A percentile compares a stretch with the other conserved stretches of the same genome.
phyloP scores from a whole-genome alignment of 2,888 invertebrate species.

The Chrysolina americana region DNA sequence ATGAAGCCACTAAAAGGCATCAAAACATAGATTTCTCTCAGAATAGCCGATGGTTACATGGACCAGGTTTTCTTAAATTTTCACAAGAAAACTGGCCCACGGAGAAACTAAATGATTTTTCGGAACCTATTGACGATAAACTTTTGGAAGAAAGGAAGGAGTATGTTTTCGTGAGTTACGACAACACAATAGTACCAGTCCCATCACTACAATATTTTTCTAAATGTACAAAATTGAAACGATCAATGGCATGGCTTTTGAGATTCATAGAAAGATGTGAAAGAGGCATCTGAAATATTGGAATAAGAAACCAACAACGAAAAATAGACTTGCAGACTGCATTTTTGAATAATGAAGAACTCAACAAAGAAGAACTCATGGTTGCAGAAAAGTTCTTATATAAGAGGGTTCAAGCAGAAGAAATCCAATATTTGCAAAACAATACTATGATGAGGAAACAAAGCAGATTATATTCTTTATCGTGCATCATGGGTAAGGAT shows the following conservation, averaged over 20 bases:
- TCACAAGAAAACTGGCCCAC: slow-evolving; percentile 12
- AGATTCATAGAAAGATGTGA: background rate
- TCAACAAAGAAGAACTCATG: no score
- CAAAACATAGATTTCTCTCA: background rate
- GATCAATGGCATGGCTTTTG: background rate
- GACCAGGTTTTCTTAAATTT: background rate
- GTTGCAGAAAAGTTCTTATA: background rate
- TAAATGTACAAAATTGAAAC: slow-evolving; percentile 9
- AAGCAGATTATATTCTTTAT: slow-evolving; percentile 10
- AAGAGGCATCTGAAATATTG: background rate
- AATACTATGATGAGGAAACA: background rate
- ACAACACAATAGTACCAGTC: background rate
- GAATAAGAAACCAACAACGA: no score
- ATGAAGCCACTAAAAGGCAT: slow-evolving; percentile 15
- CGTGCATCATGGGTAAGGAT: background rate
- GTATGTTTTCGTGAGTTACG: background rate
- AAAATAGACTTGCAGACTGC: no score
- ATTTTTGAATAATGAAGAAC: no score
- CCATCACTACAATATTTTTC: background rate
- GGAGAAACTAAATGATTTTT: background rate
- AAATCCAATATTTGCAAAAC: background rate
- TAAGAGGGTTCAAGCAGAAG: background rate
- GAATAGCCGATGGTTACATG: background rate
- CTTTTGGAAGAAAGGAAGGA: slow-evolving; percentile 5
- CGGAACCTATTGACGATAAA: background rate